A percentile compares a stretch with the other conserved stretches of the same genome.
Conservation (phyloP, 2,888 invertebrate species). For the Idaea biselata region DNA sequence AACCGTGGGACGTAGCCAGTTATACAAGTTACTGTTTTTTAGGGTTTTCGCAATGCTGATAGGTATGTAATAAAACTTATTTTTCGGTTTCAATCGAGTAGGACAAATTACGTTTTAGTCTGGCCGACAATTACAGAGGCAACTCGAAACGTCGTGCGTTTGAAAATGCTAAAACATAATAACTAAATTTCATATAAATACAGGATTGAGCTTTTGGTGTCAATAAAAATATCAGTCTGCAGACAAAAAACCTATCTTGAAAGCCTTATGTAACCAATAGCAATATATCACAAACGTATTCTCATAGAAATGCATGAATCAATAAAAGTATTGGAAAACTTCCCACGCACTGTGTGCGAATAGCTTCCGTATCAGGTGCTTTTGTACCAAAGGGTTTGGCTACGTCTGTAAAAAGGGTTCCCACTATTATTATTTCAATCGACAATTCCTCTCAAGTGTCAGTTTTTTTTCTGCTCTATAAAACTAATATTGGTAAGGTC, state of each 20-base stretch:
- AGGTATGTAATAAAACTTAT: too few species aligned
- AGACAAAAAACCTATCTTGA: neutral
- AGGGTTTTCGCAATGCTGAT: too few species aligned
- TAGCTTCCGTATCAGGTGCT: conserved; percentile 78
- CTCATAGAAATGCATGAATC: conserved; percentile 13
- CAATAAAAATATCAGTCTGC: neutral
- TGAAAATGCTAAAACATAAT: too few species aligned
- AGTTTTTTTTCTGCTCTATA: conserved; percentile 73
- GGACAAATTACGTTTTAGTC: too few species aligned
- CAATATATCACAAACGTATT: conserved; percentile 24
- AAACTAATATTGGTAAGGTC: conserved; percentile 79
- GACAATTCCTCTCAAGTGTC: conserved; percentile 73
- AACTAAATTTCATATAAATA: neutral
- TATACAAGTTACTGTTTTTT: too few species aligned
- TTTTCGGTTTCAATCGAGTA: too few species aligned
- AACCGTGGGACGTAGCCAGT: too few species aligned
- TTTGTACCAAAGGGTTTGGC: conserved; percentile 63
- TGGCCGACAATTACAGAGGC: too few species aligned
- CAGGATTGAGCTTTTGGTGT: neutral
- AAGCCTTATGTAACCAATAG: conserved; percentile 10
- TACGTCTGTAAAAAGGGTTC: conserved; percentile 59
- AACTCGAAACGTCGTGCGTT: too few species aligned
- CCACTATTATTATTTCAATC: conserved; percentile 74
- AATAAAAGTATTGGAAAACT: conserved; percentile 36
- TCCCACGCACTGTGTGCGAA: conserved; percentile 74